Base-by-base conservation (phyloP, 2,888 invertebrate species). In the Meloe dianella region DNA sequence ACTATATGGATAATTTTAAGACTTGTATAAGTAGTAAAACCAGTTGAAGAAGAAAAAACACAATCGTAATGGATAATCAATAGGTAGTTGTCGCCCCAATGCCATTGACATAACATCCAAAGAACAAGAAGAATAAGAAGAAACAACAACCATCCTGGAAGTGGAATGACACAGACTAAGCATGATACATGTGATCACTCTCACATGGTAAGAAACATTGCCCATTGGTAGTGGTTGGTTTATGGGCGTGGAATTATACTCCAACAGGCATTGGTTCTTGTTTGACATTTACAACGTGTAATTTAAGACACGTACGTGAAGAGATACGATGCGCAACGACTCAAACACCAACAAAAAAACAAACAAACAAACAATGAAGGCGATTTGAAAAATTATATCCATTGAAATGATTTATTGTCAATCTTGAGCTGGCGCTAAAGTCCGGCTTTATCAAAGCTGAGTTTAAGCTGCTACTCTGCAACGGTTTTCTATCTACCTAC, bases 41-140 rank as follows among this genome's bases (percentile, higher is more conserved):
- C 58, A 66, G 64, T 63, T 65, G 60, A n/a, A n/a, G 63, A 58
- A 61, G 73, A 47, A 47, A 20, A 20, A 3, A 20, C 47, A 20
- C 20, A 20, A 77, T 77, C 74, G 75, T 74, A 74, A 66, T 57
- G 77, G 73, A 75, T 75, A 74, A 77, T 75, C 74, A 71, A 73
- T 75, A 69, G 71, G 61, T 47, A 72, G 69, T 71, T 69, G 72
- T 74, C 73, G 73, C 68, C 66, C 60, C 61, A 60, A 62, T 63
- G 17, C 32, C 10, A 47, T 47, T 20, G 20, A 41, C 5, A 41
- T 41, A 41, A 41, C 17, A 60, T 57, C 57, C 60, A 41, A 24
- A 32, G 17, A 35, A 57, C 20, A 41, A 64, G 59, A 63, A 67
- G 57, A 60, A 67, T 61, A 54, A 60, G 62, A 65, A 56, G 32